A percentile compares a stretch with the other conserved stretches of the same genome.
Conservation (phyloP, 1,140 invertebrate species). For the Drosophila virilis region DNA sequence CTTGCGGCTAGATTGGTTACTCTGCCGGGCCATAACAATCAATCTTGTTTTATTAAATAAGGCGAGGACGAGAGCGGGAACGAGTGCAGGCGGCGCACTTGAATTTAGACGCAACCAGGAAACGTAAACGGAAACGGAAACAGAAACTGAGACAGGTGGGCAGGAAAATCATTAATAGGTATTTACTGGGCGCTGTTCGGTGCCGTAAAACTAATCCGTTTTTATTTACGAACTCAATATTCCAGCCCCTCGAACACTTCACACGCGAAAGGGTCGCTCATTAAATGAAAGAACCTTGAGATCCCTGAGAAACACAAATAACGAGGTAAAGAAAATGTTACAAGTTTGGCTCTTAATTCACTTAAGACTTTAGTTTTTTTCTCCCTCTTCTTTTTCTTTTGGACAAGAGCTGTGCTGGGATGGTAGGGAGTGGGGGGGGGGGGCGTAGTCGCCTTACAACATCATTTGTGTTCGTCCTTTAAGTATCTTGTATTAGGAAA, state of each 20-base stretch:
- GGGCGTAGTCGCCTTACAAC: conserved; percentile 46
- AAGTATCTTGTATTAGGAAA: conserved; percentile 80
- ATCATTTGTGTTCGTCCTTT: conserved; percentile 63
- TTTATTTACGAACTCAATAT: conserved; percentile 70
- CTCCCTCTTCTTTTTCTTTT: background rate
- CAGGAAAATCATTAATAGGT: conserved; percentile 58
- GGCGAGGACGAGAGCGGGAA: background rate
- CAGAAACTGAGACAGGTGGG: conserved; percentile 14
- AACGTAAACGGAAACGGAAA: background rate
- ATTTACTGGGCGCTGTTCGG: conserved; percentile 30
- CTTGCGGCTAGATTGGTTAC: conserved; percentile 28
- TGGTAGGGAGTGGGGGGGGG: background rate
- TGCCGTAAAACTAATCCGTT: conserved; percentile 74
- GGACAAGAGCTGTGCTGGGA: conserved; percentile 9
- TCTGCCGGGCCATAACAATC: conserved; percentile 60
- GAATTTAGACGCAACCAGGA: conserved; percentile 11
- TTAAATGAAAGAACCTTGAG: conserved; percentile 72
- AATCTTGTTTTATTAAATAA: conserved; percentile 67
- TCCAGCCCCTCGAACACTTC: conserved; percentile 47
- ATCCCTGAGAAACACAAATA: conserved; percentile 7
- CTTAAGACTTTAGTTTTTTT: conserved; percentile 72
- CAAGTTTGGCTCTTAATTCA: conserved; percentile 80
- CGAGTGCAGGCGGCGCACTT: conserved; percentile 23
- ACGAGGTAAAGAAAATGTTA: conserved; percentile 68
- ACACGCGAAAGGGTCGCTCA: conserved; percentile 54